phyloP scores from a whole-genome alignment of 2,113 vertebrate genomes.

The Lepisosteus osseus region DNA sequence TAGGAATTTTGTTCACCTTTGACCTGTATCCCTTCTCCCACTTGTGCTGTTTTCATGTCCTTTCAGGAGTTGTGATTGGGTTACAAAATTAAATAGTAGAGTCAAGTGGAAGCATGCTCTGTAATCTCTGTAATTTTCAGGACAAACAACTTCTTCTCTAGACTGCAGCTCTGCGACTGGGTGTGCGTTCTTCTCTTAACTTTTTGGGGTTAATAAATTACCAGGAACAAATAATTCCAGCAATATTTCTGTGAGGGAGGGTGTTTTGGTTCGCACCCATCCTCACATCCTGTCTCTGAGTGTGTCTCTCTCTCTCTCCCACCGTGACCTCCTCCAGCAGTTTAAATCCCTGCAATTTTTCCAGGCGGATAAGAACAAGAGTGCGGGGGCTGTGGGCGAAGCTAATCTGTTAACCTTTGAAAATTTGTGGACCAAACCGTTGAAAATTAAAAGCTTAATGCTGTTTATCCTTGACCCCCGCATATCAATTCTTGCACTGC shows the following conservation, averaged over 20 bases:
- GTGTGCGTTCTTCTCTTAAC: no score
- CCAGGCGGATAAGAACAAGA: constrained; percentile 15
- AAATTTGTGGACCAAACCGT: constrained; percentile 23
- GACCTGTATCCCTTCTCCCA: no score
- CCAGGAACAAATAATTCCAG: constrained; percentile 66
- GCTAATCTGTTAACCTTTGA: constrained; percentile 32
- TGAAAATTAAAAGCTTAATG: constrained; percentile 33
- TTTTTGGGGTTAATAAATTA: constrained; percentile 61
- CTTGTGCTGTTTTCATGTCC: no score
- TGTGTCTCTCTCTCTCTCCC: constrained; percentile 28
- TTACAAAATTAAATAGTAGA: no score
- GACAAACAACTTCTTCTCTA: no score
- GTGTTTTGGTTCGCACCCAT: constrained; percentile 43
- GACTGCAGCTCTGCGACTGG: no score
- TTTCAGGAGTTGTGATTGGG: no score
- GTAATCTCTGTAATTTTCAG: no score
- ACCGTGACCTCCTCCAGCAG: constrained; percentile 8
- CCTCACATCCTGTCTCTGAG: constrained; percentile 32
- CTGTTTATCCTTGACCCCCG: constrained; percentile 28
- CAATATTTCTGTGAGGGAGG: constrained; percentile 51
- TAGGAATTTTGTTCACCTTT: no score
- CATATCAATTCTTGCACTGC: constrained; percentile 11
- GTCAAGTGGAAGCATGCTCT: no score
- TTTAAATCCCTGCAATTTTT: constrained; percentile 24
- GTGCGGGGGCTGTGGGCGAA: constrained; percentile 18